Evolutionary conservation across 2,888 invertebrate species (phyloP), one percentile per base, ranked within the genome.

Genomic region (Geotrupes spiniger): DNA sequence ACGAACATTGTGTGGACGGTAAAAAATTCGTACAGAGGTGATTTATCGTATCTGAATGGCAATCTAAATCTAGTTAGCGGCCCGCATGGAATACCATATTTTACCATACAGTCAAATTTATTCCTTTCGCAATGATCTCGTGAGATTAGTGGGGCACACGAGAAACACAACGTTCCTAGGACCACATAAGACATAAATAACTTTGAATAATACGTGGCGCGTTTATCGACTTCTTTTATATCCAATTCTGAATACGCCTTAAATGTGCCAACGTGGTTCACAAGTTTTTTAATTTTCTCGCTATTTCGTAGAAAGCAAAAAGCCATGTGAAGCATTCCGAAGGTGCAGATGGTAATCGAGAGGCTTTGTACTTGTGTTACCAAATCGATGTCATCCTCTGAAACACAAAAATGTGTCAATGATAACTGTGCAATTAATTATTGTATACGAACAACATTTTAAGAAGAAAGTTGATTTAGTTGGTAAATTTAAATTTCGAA

Each of bases 41-140:
- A 27, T 15, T 15, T 41, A 28, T 41, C 41, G 15, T 26, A 41
- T 41, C 14, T 11, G 9, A 41, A 41, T 5, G 41, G 41, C 4
- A 41, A 15, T 15, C 41, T 10, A 12, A 26, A 41, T 26, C 26
- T 21, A 4, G 27, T 9, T 5, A 41, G 27, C 4, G 14, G 15
- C 3, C 41, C 41, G 8, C 41, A 41, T 26, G 41, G 41, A 11
- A 41, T 41, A n/a, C 27, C 27, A 12, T 41, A 26, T 41, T 28
- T 41, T 15, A 27, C 11, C 41, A 41, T 41, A 11, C 28, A 11
- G 4, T n/a, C 11, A 6, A 28, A 15, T 28, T 41, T 41, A 15
- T 41, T 27, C 9, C 5, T 28, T 28, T 41, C 41, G 41, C 41
- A 41, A 14, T 11, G 9, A 14, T 41, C 11, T 27, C 26, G 15